phyloP scores from a whole-genome alignment of 1,140 invertebrate species.

The Stegodyphus dumicola region DNA sequence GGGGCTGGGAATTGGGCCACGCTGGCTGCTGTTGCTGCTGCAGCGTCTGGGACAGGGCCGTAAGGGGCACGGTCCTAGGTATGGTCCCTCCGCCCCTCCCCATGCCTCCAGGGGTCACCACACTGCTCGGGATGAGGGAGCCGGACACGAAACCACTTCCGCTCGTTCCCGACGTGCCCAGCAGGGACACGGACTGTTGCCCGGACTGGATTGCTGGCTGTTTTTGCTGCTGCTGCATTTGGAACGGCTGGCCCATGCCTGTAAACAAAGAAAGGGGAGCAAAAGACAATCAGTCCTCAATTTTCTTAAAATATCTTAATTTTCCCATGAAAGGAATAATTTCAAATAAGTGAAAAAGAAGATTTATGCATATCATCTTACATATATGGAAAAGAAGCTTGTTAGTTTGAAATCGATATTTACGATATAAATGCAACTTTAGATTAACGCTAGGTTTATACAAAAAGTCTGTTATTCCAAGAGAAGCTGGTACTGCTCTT shows the following conservation, averaged over 20 bases:
- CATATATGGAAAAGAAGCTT: too few species aligned
- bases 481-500: too few species aligned
- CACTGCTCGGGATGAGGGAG: constrained; percentile 12
- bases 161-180: constrained; percentile 3
- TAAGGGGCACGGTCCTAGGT: constrained; percentile 61
- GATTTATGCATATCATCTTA: too few species aligned
- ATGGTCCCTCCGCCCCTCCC: constrained; percentile 43
- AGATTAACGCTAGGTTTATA: too few species aligned
- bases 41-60: constrained; percentile 55
- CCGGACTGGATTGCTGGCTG: background rate
- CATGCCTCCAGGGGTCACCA: background rate
- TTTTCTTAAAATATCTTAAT: too few species aligned
- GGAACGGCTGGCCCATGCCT: constrained; percentile 57
- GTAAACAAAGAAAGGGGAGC: background rate
- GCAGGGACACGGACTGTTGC: constrained; percentile 28
- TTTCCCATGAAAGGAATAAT: too few species aligned
- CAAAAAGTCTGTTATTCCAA: too few species aligned
- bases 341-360: too few species aligned
- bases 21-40: constrained; percentile 48
- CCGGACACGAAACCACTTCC: constrained; percentile 16
- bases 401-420: too few species aligned
- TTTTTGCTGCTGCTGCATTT: constrained; percentile 46
- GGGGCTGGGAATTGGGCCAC: constrained; percentile 54
- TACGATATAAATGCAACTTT: too few species aligned
- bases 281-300: too few species aligned